A percentile compares a stretch with the other conserved stretches of the same genome.
Evolutionary conservation across 2,888 invertebrate genomes (phyloP).

Genomic region (Apodemia duryi): DNA sequence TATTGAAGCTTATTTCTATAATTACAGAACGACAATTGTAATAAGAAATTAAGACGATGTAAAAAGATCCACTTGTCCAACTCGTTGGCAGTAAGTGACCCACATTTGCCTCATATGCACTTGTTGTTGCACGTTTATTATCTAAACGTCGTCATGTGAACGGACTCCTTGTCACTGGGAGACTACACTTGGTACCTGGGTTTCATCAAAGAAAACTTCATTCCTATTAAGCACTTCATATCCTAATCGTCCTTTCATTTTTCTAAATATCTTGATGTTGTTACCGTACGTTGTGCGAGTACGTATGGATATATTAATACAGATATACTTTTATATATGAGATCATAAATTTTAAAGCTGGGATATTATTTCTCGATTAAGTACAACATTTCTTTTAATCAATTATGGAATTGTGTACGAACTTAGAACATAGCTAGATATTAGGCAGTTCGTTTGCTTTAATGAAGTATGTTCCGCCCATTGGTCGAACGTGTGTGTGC

Average conservation of each 20-base stretch:
- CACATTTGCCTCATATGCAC: neutral
- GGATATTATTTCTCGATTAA: too few species aligned
- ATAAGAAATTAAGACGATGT: constrained; percentile 13
- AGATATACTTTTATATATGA: too few species aligned
- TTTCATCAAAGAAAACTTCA: neutral
- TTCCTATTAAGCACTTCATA: neutral
- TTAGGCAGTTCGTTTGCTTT: too few species aligned
- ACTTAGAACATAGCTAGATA: too few species aligned
- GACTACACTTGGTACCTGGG: neutral
- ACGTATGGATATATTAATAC: too few species aligned
- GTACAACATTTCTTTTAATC: too few species aligned
- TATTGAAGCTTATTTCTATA: neutral
- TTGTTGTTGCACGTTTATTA: constrained; percentile 1
- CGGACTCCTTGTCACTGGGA: neutral
- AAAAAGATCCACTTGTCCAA: constrained; percentile 9
- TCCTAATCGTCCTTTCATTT: neutral
- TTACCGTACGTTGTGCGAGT: neutral
- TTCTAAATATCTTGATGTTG: constrained; percentile 8
- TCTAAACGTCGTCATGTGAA: constrained; percentile 11
- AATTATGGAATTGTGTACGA: too few species aligned
- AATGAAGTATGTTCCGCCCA: too few species aligned
- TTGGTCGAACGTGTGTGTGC: too few species aligned
- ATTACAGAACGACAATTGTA: constrained; percentile 13
- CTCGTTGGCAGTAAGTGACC: constrained; percentile 11
- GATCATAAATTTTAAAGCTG: too few species aligned